Evolutionary conservation across 2,113 vertebrate species (phyloP).

Genomic region (Campylomormyrus numenius): DNA sequence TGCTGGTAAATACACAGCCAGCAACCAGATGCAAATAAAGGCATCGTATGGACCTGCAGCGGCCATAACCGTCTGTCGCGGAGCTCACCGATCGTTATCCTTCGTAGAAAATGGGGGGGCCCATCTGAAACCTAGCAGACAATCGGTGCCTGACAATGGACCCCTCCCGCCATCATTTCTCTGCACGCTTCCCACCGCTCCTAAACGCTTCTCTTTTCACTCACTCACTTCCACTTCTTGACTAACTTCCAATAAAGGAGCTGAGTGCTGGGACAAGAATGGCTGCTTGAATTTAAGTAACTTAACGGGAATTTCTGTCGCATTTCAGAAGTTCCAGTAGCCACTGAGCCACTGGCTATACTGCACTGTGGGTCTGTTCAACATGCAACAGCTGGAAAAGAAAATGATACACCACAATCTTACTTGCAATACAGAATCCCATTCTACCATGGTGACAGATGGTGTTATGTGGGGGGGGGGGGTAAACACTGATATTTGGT

Average conservation of each 20-base stretch:
- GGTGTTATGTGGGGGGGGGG: neutral
- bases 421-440: neutral
- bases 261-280: neutral
- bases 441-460: neutral
- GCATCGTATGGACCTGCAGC: conserved; percentile 15
- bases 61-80: conserved; percentile 20
- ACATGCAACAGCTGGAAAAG: neutral
- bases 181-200: neutral
- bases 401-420: neutral
- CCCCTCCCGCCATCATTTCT: neutral
- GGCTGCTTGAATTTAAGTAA: neutral
- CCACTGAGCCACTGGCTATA: neutral
- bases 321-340: neutral
- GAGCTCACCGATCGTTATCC: neutral
- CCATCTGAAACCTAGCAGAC: conserved; percentile 4
- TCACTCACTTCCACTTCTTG: neutral
- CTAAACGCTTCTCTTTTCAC: neutral
- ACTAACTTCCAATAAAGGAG: neutral
- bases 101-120: conserved; percentile 22
- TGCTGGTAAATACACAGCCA: conserved; percentile 13
- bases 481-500: neutral
- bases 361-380: neutral
- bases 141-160: conserved; percentile 19
- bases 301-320: neutral
- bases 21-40: conserved; percentile 29